Base-by-base conservation (phyloP, 2,888 invertebrate species). In the Endotricha flammealis region DNA sequence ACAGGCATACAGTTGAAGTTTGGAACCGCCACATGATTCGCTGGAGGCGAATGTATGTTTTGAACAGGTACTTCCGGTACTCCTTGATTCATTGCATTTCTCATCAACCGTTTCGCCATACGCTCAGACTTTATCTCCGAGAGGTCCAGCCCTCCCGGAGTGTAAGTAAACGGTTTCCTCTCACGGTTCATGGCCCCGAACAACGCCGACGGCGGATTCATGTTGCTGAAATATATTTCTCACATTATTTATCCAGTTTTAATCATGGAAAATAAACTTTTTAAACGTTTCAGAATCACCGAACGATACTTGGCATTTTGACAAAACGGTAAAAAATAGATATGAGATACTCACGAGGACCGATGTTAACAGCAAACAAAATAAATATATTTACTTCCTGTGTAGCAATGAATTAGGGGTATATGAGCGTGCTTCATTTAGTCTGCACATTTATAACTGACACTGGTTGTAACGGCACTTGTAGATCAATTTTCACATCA, bases 111-210 rank as follows among this genome's bases (percentile, higher is more conserved):
- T 60, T 94, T 89, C 12, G 94, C 94, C 95, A 97, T 96, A 45
- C 95, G 90, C 44, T 96, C 96, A 32, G 96, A 96, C 57, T 93
- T 91, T 48, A 97, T 96, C 85, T 97, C 94, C 8, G 95, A 95
- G 29, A 97, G 89, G 78, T 97, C 95, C 39, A 97, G 88, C 56
- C 97, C 97, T 7, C 97, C 96, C 1, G 97, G 97, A 14, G 96
- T 95, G 73, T 97, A 97, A 12, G 97, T 97, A 73, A 97, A 97
- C 20, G 97, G 97, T 76, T 97, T 97, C 70, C 96, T 95, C 73
- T 97, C 96, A 79, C 95, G 95, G 70, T 92, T 93, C 93, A 95
- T 93, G 30, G 96, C 96, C 75, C 95, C 92, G 66, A 94, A 93
- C 40, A 97, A 91, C 48, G 95, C 95, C 44, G 93, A 90, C 39